These are phyloP conservation scores for Benthosema pterotum DNA, from an alignment of 2,797 vertebrate species.

Conservation along the genomic window DNA sequence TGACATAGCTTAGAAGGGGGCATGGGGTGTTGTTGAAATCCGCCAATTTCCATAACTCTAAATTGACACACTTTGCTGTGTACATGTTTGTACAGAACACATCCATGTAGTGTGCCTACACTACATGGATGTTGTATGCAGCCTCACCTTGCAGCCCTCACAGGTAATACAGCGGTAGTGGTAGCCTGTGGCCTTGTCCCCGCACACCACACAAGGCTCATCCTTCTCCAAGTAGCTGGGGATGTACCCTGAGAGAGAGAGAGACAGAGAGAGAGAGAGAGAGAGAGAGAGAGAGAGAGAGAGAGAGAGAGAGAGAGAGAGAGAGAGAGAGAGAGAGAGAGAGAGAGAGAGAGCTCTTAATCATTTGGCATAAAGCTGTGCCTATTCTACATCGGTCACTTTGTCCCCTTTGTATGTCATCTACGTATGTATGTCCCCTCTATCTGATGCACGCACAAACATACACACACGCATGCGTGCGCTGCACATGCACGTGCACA, in stretches of 20 bases:
- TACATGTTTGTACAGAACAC: too few relatives aligned
- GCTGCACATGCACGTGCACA: not conserved
- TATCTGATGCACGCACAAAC: not conserved
- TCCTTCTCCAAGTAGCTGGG: conserved; percentile 99
- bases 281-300: conserved; percentile 19
- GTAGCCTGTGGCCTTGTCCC: conserved; percentile 97
- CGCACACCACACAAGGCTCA: conserved; percentile 98
- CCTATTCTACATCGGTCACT: not conserved
- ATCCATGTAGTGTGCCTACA: not conserved
- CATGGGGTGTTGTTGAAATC: too few relatives aligned
- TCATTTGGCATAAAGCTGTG: not conserved
- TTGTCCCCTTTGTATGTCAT: not conserved
- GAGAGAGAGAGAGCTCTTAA: conserved; percentile 9
- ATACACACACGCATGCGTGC: not conserved
- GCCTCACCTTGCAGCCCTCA: conserved; percentile 96
- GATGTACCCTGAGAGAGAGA: conserved; percentile 86
- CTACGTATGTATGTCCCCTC: too few relatives aligned
- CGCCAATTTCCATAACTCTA: too few relatives aligned
- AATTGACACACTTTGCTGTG: too few relatives aligned
- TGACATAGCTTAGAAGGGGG: too few relatives aligned
- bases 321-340: conserved; percentile 17
- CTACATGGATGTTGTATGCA: conserved; percentile 13
- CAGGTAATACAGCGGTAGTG: conserved; percentile 99
- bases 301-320: conserved; percentile 21
- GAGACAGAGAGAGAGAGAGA: conserved; percentile 17